phyloP scores from a whole-genome alignment of 2,888 invertebrate species.

The Melanophora roralis region DNA sequence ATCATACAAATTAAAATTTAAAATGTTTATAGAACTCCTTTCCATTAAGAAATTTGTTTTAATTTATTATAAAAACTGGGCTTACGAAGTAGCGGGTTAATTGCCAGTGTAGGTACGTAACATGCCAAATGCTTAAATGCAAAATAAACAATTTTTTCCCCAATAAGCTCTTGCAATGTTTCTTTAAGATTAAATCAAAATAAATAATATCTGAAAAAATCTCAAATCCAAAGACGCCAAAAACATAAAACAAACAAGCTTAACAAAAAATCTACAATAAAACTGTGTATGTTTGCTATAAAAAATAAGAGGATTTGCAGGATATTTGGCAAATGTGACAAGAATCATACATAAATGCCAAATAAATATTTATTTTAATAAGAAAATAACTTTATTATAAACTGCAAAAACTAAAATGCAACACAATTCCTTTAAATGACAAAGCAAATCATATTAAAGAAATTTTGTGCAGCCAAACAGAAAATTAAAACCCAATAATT shows the following conservation, averaged over 20 bases:
- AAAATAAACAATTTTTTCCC: slow-evolving; percentile 36
- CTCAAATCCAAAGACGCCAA: slow-evolving; percentile 47
- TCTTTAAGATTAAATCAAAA: slow-evolving; percentile 45
- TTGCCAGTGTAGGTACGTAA: too few relatives aligned
- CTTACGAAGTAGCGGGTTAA: too few relatives aligned
- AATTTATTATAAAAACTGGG: too few relatives aligned
- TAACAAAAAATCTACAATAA: slow-evolving; percentile 8
- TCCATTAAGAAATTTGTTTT: too few relatives aligned
- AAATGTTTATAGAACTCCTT: too few relatives aligned
- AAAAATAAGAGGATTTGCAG: slow-evolving; percentile 34
- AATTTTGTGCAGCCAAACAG: slow-evolving; percentile 11
- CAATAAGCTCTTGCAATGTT: slow-evolving; percentile 21
- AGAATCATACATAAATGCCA: slow-evolving; percentile 37
- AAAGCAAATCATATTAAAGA: slow-evolving; percentile 13
- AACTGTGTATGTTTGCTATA: background rate
- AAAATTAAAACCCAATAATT: background rate
- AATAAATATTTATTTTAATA: slow-evolving; percentile 20
- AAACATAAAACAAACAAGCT: slow-evolving; percentile 32
- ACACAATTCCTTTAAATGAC: slow-evolving; percentile 28
- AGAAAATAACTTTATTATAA: background rate
- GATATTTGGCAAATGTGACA: slow-evolving; percentile 58
- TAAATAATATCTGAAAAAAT: slow-evolving; percentile 11
- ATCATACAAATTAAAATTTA: too few relatives aligned
- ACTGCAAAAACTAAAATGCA: slow-evolving; percentile 24
- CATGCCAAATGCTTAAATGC: slow-evolving; percentile 30